Conservation (phyloP, 2,797 vertebrate genomes). For the Echiichthys vipera region DNA sequence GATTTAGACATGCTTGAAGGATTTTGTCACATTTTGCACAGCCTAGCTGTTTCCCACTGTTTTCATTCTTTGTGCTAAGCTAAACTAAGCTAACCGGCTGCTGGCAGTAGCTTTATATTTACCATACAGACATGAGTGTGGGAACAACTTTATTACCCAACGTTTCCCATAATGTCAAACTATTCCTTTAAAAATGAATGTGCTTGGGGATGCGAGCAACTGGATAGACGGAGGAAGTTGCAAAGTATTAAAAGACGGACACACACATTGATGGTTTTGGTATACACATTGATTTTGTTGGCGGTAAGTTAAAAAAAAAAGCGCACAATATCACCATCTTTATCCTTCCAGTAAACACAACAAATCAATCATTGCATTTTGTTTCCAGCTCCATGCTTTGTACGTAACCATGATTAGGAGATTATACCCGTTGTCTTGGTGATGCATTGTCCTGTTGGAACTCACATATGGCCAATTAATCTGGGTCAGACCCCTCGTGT, state of each 20-base stretch:
- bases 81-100: not conserved
- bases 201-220: not conserved
- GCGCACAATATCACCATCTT: not conserved
- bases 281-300: not conserved
- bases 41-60: not conserved
- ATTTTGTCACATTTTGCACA: not conserved
- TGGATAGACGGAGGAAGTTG: not conserved
- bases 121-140: not conserved
- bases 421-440: conserved; percentile 9
- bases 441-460: conserved; percentile 6
- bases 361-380: not conserved
- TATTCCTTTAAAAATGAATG: not conserved
- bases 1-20: not conserved
- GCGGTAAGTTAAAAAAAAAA: not conserved
- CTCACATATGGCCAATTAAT: conserved; percentile 14
- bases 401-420: not conserved
- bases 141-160: not conserved
- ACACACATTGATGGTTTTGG: conserved; percentile 5
- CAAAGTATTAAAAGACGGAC: not conserved
- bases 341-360: not conserved
- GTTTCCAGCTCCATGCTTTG: not conserved
- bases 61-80: not conserved
- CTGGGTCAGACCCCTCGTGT: not conserved
- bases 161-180: not conserved
- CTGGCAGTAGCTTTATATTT: not conserved